Evolutionary conservation across 2,888 invertebrate genomes (phyloP), one percentile per base, ranked within the genome.

Genomic region (Cephus rjabovi): DNA sequence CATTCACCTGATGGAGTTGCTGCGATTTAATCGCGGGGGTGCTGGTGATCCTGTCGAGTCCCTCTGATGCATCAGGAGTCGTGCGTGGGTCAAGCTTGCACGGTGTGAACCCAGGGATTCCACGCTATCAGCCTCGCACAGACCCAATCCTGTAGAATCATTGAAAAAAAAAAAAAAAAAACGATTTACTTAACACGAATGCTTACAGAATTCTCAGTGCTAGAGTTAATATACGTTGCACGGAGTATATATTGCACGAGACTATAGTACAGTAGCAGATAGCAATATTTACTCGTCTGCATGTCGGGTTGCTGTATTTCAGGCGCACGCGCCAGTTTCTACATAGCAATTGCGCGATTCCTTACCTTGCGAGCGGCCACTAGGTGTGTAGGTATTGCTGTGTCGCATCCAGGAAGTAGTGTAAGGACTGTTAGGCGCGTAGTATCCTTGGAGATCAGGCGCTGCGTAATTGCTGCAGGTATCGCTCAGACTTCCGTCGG

Each of bases 101-200:
- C 97, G 94, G 87, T 96, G 96, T 23, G 93, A 93, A 79, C 94
- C 94, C 83, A 96, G 95, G 88, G 97, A 96, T 92, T 96, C 96
- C 92, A 98, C 95, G 87, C 97, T 97, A 92, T 98, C 98, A 78
- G 98, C 97, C 91, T 98, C 98, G 75, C 97, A 97, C 83, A 97
- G 93, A 34, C 90, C 90, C 90, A 90, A 90, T 33, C 90, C 90
- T 90, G 78, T 15, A 40, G 15, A 15, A 40, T 15, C 4, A 40
- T 40, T 40, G 40, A 15, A 40, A 15, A 6, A 40, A 31, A 31
- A 33, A 31, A 33, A 12, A 37, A 35, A 35, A 35, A 35, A 12
- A 15, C 4, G 4, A 40, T 15, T 40, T 40, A 40, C 40, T 40
- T 15, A 40, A 6, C 1, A 40, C 15, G 0, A 15, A 40, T 6